Base-by-base conservation (phyloP, 2,797 vertebrate species). In the Spea hammondii region DNA sequence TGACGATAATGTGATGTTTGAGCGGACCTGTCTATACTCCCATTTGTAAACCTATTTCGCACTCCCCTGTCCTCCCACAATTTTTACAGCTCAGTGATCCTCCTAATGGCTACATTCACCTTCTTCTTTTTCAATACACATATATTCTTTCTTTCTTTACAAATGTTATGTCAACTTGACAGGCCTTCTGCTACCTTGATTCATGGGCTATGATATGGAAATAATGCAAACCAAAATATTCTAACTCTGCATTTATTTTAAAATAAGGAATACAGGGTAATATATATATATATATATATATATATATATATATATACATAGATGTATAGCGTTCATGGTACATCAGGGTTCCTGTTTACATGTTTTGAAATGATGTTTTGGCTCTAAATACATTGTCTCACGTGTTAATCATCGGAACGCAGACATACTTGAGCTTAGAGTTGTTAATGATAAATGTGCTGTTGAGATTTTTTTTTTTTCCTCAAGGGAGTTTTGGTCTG, bases 71-170 rank as follows among this genome's bases (percentile, higher is more conserved):
- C 32, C 70, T 72, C 53, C 46, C 49, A 50, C 71, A 59, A 5
- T 68, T 73, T 77, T 77, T 50, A 77, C 75, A 50, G 65, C 14
- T 78, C 65, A 69, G 8, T 57, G 65, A 70, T 12, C 75, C 1
- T 8, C 9, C 57, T 77, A 82, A 82, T 78, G 65, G 75, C 67
- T 76, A 57, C 8, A 32, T 53, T 82, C 75, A 82, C 65, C 80
- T 78, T 67, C 50, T 55, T 72, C n/a, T 47, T 78, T 32, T 74
- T 69, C 50, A 44, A 4, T 32, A 69, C 70, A 10, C 50, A 54
- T 51, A 54, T 65, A 78, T 69, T 76, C 47, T 81, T 74, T 74
- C n/a, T 62, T 77, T 55, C 64, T 71, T 81, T 60, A 53, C 74
- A 77, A 74, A 72, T 77, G 44, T 67, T 57, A 3, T 11, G 17